Percentiles rank a stretch among this genome's conserved stretches.
Evolutionary conservation across 2,113 vertebrate genomes (phyloP).

Genomic region (Neomonachus schauinslandi): DNA sequence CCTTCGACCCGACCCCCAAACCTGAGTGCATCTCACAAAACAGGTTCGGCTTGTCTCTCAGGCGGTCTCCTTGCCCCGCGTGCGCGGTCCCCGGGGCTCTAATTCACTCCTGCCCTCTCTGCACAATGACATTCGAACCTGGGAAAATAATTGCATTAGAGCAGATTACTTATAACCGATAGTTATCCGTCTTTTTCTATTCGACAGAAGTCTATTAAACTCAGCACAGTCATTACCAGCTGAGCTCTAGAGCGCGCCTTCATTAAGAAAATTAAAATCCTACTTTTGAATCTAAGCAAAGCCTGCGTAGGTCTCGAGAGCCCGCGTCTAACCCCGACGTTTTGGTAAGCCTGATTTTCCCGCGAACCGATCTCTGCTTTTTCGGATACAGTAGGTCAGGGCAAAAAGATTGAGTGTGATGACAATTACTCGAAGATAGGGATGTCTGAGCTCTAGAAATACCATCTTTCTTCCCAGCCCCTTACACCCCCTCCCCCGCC

Average conservation of each 20-base stretch:
- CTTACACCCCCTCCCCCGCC: rapidly evolving
- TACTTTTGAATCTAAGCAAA: slow-evolving; percentile 62
- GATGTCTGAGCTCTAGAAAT: not conserved
- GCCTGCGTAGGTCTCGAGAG: slow-evolving; percentile 25
- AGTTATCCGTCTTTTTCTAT: slow-evolving; percentile 76
- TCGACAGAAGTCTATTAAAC: slow-evolving; percentile 79
- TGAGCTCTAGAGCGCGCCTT: slow-evolving; percentile 74
- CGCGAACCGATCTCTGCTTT: not conserved
- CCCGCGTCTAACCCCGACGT: not conserved
- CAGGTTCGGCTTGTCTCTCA: slow-evolving; percentile 54
- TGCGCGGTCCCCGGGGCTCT: not conserved
- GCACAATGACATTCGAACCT: slow-evolving; percentile 59
- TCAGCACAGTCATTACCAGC: slow-evolving; percentile 67
- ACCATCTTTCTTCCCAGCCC: not conserved
- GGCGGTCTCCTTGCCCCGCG: not conserved
- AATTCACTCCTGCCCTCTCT: slow-evolving; percentile 63
- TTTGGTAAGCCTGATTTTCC: not conserved
- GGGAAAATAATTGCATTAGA: slow-evolving; percentile 78
- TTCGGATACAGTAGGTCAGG: not conserved
- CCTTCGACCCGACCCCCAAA: not conserved
- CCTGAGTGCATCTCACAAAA: slow-evolving; percentile 11
- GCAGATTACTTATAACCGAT: slow-evolving; percentile 74
- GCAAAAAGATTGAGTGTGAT: not conserved
- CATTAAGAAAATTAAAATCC: slow-evolving; percentile 81
- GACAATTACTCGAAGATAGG: not conserved